Conservation (phyloP, 30 jellyfish, hydroid and myxozoan species). For the Cassiopea xamachana region DNA sequence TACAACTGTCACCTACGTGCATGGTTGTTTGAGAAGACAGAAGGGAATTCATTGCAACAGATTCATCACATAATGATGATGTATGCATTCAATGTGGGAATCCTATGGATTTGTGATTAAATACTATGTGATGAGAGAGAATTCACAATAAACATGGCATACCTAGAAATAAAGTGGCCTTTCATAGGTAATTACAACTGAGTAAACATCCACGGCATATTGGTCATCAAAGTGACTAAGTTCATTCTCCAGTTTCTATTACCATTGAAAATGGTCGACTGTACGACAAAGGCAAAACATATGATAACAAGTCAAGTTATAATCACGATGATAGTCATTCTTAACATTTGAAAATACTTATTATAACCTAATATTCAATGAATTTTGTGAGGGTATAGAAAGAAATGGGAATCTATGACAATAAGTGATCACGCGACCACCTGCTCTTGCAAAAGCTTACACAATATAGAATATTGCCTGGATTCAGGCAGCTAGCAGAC, state of each 20-base stretch:
- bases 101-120: not conserved
- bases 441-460: conserved; percentile 1
- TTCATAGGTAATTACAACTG: not conserved
- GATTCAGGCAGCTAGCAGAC: no score
- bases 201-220: not conserved
- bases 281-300: not conserved
- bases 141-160: not conserved
- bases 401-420: not conserved
- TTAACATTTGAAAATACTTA: conserved; percentile 27
- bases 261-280: conserved; percentile 19
- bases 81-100: not conserved
- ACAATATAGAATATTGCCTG: not conserved
- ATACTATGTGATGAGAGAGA: not conserved
- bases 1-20: conserved; percentile 1
- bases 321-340: conserved; percentile 10
- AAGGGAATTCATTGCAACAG: not conserved
- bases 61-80: not conserved
- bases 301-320: not conserved
- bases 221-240: not conserved
- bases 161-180: not conserved
- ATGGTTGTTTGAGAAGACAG: not conserved
- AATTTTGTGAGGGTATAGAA: not conserved
- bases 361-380: not conserved
- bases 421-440: conserved; percentile 2
- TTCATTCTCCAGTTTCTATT: conserved; percentile 12